phyloP scores from a whole-genome alignment of 1,140 invertebrate species.

The Drosophila pseudoobscura region DNA sequence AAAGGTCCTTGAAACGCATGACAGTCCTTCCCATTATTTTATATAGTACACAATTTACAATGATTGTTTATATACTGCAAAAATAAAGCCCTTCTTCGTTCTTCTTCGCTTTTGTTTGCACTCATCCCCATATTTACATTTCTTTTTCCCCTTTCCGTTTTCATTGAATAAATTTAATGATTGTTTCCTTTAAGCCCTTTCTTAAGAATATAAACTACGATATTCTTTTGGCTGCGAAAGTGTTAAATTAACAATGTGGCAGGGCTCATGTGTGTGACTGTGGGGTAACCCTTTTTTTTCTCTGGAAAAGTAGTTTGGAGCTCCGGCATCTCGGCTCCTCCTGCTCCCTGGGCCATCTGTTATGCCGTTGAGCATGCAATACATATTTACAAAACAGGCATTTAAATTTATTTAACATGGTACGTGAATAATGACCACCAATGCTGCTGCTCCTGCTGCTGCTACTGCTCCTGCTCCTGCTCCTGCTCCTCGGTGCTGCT shows the following conservation, averaged over 20 bases:
- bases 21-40: neutral
- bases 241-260: slow-evolving; percentile 55
- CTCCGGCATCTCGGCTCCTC: neutral
- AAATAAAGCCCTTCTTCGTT: neutral
- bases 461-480: slow-evolving; percentile 24
- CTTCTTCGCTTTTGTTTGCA: neutral
- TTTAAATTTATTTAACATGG: slow-evolving; percentile 81
- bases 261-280: slow-evolving; percentile 19
- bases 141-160: neutral
- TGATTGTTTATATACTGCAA: neutral
- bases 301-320: neutral
- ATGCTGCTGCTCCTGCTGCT: slow-evolving; percentile 37
- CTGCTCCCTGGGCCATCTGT: slow-evolving; percentile 53
- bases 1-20: too few relatives aligned
- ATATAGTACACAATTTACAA: neutral
- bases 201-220: slow-evolving; percentile 14
- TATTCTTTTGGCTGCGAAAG: slow-evolving; percentile 23
- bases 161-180: slow-evolving; percentile 31
- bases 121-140: neutral
- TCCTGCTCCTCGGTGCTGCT: slow-evolving; percentile 2
- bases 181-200: slow-evolving; percentile 19
- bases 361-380: slow-evolving; percentile 64
- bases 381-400: slow-evolving; percentile 81
- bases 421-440: slow-evolving; percentile 78
- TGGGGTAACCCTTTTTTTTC: neutral